Percentiles rank a stretch among this genome's conserved stretches.
These are phyloP conservation scores for Amphiprion ocellaris DNA, from an alignment of 2,113 vertebrate species.

Conservation along the genomic window DNA sequence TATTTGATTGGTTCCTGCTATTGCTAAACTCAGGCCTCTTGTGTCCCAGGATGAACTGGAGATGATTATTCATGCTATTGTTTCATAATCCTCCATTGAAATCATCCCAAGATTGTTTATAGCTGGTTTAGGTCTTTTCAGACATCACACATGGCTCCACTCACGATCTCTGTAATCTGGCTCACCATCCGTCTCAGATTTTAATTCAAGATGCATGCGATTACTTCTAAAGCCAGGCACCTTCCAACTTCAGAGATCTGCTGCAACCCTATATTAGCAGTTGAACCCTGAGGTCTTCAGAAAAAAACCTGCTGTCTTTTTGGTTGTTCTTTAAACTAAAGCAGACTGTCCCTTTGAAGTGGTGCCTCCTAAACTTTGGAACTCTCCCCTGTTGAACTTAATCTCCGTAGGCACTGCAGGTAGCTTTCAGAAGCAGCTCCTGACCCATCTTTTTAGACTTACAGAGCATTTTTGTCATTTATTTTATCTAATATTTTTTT, in stretches of 20 bases:
- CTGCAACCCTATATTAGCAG: neutral
- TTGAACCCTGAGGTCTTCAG: neutral
- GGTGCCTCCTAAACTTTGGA: neutral
- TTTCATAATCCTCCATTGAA: too few species aligned
- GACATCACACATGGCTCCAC: too few species aligned
- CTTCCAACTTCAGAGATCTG: neutral
- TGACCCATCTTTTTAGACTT: neutral
- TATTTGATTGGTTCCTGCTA: too few species aligned
- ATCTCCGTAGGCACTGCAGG: neutral
- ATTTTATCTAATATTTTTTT: neutral
- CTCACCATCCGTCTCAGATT: neutral
- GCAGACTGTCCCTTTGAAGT: neutral
- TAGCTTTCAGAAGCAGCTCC: neutral
- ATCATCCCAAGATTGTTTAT: too few species aligned
- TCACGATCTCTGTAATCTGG: neutral
- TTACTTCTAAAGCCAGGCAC: neutral
- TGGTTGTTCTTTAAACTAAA: neutral
- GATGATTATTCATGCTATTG: too few species aligned
- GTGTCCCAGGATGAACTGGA: too few species aligned
- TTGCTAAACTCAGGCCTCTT: too few species aligned
- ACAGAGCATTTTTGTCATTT: neutral
- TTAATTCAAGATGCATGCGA: rapidly evolving
- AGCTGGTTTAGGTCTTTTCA: too few species aligned
- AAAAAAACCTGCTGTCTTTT: neutral
- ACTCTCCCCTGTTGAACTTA: neutral